Base-by-base conservation (phyloP, 2,113 vertebrate species). In the Gasterosteus aculeatus region DNA sequence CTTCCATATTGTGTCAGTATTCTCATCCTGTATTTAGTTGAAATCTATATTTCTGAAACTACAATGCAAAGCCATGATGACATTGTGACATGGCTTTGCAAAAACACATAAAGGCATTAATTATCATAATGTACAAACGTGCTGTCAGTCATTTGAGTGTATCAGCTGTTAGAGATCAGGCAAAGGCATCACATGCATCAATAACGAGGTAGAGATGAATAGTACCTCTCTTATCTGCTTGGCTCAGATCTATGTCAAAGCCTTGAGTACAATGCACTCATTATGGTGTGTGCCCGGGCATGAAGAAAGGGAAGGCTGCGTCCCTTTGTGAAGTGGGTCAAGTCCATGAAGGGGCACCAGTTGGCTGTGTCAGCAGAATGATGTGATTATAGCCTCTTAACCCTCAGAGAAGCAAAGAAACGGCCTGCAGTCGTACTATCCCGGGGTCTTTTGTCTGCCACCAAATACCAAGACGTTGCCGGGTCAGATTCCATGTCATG, bases 311-410 rank as follows among this genome's bases (percentile, higher is more conserved):
- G 60, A 89, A 84, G 49, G 67, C 35, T 6, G 4, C 44, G 29
- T 77, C 47, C 58, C 51, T 87, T 83, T 83, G 83, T 88, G 77
- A 91, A 90, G 31, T 80, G 79, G 88, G 85, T 88, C 89, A 91
- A 18, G 47, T 49, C 53, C 60, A 22, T 47, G 62, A 81, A 81
- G 76, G 77, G 87, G 82, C 82, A 79, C 83, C 65, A 69, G 64
- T 85, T 73, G 41, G 67, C 53, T 87, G 35, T 86, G 85, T 89
- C 83, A 88, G 84, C 75, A 78, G 81, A 86, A 91, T 72, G 74
- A 74, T 83, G 72, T 64, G 81, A 88, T 88, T 86, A 85, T 76
- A 90, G 81, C 87, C 79, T 84, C 72, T 89, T 79, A 89, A 87
- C 87, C 67, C 69, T 46, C 3, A 16, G 46, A 82, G 73, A 76